Evolutionary conservation across 2,113 vertebrate species (phyloP), one percentile per base, ranked within the genome.

Genomic region (Eulemur rufifrons): DNA sequence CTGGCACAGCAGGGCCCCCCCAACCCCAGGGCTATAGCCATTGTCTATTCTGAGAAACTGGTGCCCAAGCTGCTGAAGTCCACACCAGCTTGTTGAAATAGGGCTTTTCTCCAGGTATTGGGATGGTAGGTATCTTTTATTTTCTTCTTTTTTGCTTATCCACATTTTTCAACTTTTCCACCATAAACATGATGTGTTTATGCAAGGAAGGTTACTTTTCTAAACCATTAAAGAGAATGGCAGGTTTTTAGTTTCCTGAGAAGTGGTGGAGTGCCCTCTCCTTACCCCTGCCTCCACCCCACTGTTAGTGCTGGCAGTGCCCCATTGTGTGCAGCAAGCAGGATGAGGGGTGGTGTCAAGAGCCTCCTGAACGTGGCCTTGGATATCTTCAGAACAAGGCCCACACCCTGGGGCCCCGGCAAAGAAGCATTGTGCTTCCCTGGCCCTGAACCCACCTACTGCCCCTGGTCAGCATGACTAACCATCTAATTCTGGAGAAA

Each of bases 401-500:
- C 68, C 54, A 32, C 4, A 1, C 11, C 47, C 59, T 61, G 25
- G 27, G 81, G 37, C 47, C 82, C 90, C n/a, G 32, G 77, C 25
- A 63, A 52, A 77, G 74, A 76, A 81, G 23, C 34, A 32, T 5
- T 66, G 42, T 29, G 68, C 13, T 74, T 80, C 27, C 39, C 89
- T 90, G 89, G 82, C 74, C 21, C 5, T 20, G 21, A 73, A 87
- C 81, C 95, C 78, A 56, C 85, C 66, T 18, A 2, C 37, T n/a
- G 37, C 32, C 27, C 42, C 80, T 80, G 27, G 86, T 92, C 73
- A 0, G 29, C 71, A 96, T 74, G 97, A 91, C 82, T 66, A 78
- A 84, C 74, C 37, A 6, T 76, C 50, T 76, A 78, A 95, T 89
- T 89, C 86, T 91, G 82, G 63, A 95, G 74, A 91, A 56, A 63